Evolutionary conservation across 2,797 vertebrate species (phyloP).

Genomic region (Neostethus bicornis): DNA sequence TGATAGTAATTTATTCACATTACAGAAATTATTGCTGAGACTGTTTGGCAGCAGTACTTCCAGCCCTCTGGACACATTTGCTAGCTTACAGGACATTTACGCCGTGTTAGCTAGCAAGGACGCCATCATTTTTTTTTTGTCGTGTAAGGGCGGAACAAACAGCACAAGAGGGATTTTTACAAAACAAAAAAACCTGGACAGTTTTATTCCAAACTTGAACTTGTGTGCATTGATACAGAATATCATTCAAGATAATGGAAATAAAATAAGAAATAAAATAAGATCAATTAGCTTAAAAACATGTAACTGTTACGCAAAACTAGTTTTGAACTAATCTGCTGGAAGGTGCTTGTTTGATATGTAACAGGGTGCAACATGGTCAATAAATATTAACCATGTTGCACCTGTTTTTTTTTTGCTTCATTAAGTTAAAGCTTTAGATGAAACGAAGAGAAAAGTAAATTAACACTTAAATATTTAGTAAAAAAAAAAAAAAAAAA

Average conservation of each 20-base stretch:
- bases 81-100: constrained; percentile 7
- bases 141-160: not conserved
- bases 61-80: not conserved
- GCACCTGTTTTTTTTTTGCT: constrained; percentile 40
- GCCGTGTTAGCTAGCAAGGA: constrained; percentile 1
- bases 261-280: constrained; percentile 3
- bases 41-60: constrained; percentile 1
- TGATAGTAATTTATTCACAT: constrained; percentile 49
- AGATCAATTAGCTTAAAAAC: not conserved
- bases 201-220: constrained; percentile 3
- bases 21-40: constrained; percentile 15
- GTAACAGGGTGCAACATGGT: constrained; percentile 41
- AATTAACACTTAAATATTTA: constrained; percentile 44
- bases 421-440: constrained; percentile 63
- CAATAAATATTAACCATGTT: constrained; percentile 10
- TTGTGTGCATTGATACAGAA: constrained; percentile 16
- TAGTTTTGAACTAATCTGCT: constrained; percentile 37
- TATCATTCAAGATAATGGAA: constrained; percentile 3
- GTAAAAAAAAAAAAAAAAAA: constrained; percentile 54
- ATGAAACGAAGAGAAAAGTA: constrained; percentile 34
- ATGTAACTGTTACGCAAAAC: constrained; percentile 19
- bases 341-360: constrained; percentile 46
- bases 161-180: not conserved
- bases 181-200: constrained; percentile 18
- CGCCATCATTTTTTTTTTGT: too few species aligned